A percentile compares a stretch with the other conserved stretches of the same genome.
phyloP scores from a whole-genome alignment of 2,113 vertebrate genomes.

The Leucosticte australis region DNA sequence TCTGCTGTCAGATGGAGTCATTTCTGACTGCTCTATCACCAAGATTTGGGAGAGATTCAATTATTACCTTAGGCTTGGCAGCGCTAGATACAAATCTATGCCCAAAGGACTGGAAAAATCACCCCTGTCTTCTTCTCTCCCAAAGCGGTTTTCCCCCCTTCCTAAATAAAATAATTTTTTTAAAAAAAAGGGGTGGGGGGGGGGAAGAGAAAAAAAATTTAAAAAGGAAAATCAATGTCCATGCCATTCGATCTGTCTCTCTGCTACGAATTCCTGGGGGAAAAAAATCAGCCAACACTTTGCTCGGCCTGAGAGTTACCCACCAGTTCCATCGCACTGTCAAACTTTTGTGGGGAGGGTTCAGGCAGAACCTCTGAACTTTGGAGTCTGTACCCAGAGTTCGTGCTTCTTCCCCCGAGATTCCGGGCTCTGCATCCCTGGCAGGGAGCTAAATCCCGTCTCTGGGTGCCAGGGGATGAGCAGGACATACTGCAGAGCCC shows the following conservation, averaged over 20 bases:
- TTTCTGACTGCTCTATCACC: conserved; percentile 82
- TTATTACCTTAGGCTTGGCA: conserved; percentile 83
- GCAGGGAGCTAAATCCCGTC: neutral
- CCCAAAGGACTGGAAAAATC: conserved; percentile 14
- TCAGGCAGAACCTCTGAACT: neutral
- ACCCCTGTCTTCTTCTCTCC: neutral
- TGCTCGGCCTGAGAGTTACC: neutral
- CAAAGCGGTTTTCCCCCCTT: neutral
- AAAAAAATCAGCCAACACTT: neutral
- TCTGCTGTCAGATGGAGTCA: conserved; percentile 81
- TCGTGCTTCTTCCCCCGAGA: neutral
- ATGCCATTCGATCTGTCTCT: neutral
- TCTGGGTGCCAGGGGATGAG: neutral
- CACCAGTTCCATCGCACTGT: neutral
- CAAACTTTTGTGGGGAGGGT: neutral
- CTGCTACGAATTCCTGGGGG: neutral
- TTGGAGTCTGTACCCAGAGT: neutral
- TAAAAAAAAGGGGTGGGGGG: accelerated
- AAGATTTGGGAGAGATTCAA: conserved; percentile 85
- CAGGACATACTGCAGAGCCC: neutral
- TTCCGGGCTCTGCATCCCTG: neutral
- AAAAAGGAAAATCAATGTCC: neutral
- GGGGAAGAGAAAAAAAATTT: accelerated
- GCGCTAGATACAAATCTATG: conserved; percentile 60
- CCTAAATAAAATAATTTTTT: neutral